These are phyloP conservation scores for Limanda limanda DNA, from an alignment of 2,113 vertebrate genomes.

Conservation along the genomic window DNA sequence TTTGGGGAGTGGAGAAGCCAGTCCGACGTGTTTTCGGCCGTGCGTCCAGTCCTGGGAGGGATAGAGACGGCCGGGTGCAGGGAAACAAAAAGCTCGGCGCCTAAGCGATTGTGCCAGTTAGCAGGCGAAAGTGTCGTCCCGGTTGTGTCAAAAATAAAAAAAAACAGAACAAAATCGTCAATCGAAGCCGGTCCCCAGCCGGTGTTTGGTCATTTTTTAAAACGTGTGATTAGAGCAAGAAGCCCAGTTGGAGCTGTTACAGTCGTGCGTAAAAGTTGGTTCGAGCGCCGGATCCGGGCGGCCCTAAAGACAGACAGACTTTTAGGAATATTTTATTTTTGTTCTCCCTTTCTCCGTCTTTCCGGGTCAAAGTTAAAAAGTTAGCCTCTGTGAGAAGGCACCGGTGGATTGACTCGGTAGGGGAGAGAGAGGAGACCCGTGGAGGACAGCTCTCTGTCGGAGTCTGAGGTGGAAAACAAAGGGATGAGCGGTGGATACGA, in stretches of 20 bases:
- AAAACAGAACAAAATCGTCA: neutral
- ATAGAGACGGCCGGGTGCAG: conserved; percentile 63
- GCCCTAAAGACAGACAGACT: conserved; percentile 45
- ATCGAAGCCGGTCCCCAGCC: conserved; percentile 10
- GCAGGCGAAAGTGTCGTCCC: neutral
- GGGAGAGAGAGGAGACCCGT: conserved; percentile 55
- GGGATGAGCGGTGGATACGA: conserved; percentile 76
- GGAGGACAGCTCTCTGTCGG: conserved; percentile 74
- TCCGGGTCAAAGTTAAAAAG: conserved; percentile 53
- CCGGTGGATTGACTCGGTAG: conserved; percentile 65
- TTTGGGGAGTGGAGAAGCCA: conserved; percentile 86
- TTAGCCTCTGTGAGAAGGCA: conserved; percentile 42
- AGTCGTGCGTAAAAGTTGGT: conserved; percentile 63
- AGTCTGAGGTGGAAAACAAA: conserved; percentile 80
- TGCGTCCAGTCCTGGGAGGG: conserved; percentile 55
- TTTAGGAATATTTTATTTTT: conserved; percentile 46
- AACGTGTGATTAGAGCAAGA: conserved; percentile 38
- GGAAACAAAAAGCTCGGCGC: conserved; percentile 44
- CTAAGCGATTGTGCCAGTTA: conserved; percentile 22
- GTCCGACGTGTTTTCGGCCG: conserved; percentile 89
- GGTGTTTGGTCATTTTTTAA: conserved; percentile 34
- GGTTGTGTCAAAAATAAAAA: neutral
- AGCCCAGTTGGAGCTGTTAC: conserved; percentile 43
- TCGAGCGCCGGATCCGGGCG: conserved; percentile 49
- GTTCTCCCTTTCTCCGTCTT: conserved; percentile 12